phyloP scores from a whole-genome alignment of 2,113 vertebrate species.

The Rhabdomys dilectus region DNA sequence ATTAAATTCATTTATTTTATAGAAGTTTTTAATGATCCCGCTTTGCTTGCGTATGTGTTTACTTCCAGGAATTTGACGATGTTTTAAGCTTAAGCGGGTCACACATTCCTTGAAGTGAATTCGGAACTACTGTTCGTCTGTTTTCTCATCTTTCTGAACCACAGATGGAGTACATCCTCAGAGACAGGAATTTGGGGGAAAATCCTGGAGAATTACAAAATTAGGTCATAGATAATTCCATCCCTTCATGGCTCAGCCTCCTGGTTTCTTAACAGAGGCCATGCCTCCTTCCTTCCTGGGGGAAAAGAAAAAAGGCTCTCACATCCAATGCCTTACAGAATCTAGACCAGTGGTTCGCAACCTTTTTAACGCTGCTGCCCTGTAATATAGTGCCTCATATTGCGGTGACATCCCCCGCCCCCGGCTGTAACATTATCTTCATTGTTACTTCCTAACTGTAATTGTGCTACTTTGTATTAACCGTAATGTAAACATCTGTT shows the following conservation, averaged over 20 bases:
- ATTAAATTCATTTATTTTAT: slow-evolving; percentile 84
- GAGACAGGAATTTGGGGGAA: neutral
- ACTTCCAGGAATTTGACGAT: slow-evolving; percentile 67
- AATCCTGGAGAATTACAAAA: neutral
- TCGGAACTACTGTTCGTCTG: accelerated
- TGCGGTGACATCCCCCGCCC: neutral
- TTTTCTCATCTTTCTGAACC: too few relatives aligned
- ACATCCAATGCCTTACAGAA: neutral
- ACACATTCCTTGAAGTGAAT: slow-evolving; percentile 66
- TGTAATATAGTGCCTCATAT: neutral
- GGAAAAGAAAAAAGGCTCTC: too few relatives aligned
- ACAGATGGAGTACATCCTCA: neutral
- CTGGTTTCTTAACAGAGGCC: neutral
- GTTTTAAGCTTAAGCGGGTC: slow-evolving; percentile 65
- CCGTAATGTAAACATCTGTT: neutral
- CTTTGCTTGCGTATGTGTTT: neutral
- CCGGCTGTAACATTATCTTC: neutral
- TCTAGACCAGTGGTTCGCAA: neutral
- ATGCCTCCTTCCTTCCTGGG: neutral
- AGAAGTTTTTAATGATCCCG: slow-evolving; percentile 80
- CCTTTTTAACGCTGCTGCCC: neutral
- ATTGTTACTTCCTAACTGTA: neutral
- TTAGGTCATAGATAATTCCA: neutral
- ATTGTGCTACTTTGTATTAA: neutral
- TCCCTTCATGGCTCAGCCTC: too few relatives aligned